Base-by-base conservation (phyloP, 2,797 vertebrate genomes). In the Gouania willdenowi region DNA sequence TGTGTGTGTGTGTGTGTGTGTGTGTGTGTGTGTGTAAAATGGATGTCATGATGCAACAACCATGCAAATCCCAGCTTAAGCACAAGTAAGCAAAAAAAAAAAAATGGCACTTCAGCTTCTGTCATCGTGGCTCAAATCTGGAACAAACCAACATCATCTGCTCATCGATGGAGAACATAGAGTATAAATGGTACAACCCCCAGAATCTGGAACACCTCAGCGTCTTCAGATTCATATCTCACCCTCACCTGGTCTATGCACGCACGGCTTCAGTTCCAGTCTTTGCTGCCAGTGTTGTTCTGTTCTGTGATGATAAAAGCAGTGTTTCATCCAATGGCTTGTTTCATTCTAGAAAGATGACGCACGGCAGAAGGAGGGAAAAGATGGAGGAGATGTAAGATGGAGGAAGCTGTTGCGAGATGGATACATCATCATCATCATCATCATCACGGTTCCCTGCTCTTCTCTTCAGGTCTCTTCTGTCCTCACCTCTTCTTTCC, bases 311-410 rank as follows among this genome's bases (percentile, higher is more conserved):
- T 27, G 36, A 27, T 52, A 37, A 59, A 39, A n/a, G n/a, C n/a
- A n/a, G n/a, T n/a, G n/a, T n/a, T n/a, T n/a, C n/a, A n/a, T n/a
- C n/a, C n/a, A n/a, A n/a, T n/a, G n/a, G 37, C 44, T 38, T 33
- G 15, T 48, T 30, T 6, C 53, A 22, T 45, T 55, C 13, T 50
- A 24, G 31, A 42, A 26, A 43, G 35, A 48, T n/a, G 50, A 50
- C 23, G 41, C 45, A 24, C 45, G 35, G 27, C 44, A 2, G 24
- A 17, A 12, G 47, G 38, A 45, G 23, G 47, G 22, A 12, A 42
- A 81, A 68, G 66, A 82, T 67, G 74, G 75, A 71, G 75, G 67
- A 51, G 36, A 61, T 56, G 66, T 71, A 81, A 85, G 81, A 86
- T 86, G 84, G 86, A 85, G 80, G 79, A 72, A 60, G 61, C 69